Evolutionary conservation across 92 coral and sea anemone genomes (phyloP), one percentile per base, ranked within the genome.

Genomic region (Palythoa grandiflora): DNA sequence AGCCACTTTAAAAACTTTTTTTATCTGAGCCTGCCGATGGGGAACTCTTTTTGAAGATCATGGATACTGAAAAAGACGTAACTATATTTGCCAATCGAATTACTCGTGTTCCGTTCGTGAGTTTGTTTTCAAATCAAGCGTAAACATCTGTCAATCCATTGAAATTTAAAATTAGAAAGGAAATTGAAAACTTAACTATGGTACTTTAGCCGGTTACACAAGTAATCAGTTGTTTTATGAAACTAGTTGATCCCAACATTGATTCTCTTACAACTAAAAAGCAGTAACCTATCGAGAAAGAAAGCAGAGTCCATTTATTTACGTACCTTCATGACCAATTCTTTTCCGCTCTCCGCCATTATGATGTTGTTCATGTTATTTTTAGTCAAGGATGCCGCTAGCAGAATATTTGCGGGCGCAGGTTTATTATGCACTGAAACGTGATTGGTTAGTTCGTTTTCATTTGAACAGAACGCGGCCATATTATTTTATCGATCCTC

Each of bases 291-390:
- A 39, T 38, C 9, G 39, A 65, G 19, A 68, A 70, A 17, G 12
- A 66, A 47, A 38, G 6, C 40, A 40, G 16, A 35, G 10, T 14
- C 38, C 39, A 9, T 0, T 61, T 17, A 19, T 15, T 17, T 1
- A 40, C 3, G 19, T 65, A 81, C 86, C 86, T 81, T 81, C 86
- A 81, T 81, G 15, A 66, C 75, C 86, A 81, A 28, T 66, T 81
- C 86, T 48, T 61, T 68, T 81, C 75, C 74, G 76, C 86, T 81
- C 50, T 81, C 86, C 86, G 86, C 86, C 86, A 81, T 81, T 63
- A 66, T 81, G 74, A 44, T 10, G 19, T 61, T 59, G 14, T 9
- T 39, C 19, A 14, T 78, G 35, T 78, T 53, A 52, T 51, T 35
- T 47, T 19, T 80, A 40, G 48, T 20, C 21, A 17, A 52, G 9